Percentiles rank a stretch among this genome's conserved stretches.
These are phyloP conservation scores for Plumapathes pennacea DNA, from an alignment of 92 coral and sea anemone genomes.

Conservation along the genomic window DNA sequence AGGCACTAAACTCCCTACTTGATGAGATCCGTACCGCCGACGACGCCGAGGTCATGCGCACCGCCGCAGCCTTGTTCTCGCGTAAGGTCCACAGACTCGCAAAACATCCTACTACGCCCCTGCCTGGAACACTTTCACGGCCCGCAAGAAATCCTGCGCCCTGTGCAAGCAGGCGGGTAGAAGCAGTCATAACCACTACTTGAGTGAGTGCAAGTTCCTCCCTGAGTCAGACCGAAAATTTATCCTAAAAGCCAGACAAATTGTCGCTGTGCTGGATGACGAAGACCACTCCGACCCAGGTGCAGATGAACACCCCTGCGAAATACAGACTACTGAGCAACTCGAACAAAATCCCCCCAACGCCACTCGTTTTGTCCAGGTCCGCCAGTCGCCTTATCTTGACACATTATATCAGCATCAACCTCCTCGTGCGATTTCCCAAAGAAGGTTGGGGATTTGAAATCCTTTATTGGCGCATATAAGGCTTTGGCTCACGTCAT, in stretches of 20 bases:
- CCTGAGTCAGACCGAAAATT: constrained; percentile 12
- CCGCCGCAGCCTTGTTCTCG: no score
- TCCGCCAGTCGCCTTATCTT: constrained; percentile 3
- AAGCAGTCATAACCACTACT: not conserved
- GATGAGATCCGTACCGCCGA: constrained; percentile 26
- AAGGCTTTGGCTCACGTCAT: no score
- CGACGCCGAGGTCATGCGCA: constrained; percentile 11
- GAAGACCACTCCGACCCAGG: not conserved
- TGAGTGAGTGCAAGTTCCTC: constrained; percentile 3
- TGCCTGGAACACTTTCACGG: no score
- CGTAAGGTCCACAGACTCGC: no score
- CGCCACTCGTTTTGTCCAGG: constrained; percentile 7
- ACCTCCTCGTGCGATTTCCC: not conserved
- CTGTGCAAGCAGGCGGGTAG: constrained; percentile 3
- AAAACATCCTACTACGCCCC: no score
- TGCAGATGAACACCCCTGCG: not conserved
- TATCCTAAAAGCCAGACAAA: constrained; percentile 7
- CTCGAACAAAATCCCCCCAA: not conserved
- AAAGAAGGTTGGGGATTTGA: no score
- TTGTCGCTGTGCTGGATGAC: constrained; percentile 4
- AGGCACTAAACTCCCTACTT: constrained; percentile 10
- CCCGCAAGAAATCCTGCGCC: constrained; percentile 2
- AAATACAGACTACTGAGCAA: not conserved
- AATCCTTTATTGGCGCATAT: no score
- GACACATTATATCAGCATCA: constrained; percentile 7